These are phyloP conservation scores for Leptatherina wallacei DNA, from an alignment of 2,797 vertebrate species.

Conservation along the genomic window DNA sequence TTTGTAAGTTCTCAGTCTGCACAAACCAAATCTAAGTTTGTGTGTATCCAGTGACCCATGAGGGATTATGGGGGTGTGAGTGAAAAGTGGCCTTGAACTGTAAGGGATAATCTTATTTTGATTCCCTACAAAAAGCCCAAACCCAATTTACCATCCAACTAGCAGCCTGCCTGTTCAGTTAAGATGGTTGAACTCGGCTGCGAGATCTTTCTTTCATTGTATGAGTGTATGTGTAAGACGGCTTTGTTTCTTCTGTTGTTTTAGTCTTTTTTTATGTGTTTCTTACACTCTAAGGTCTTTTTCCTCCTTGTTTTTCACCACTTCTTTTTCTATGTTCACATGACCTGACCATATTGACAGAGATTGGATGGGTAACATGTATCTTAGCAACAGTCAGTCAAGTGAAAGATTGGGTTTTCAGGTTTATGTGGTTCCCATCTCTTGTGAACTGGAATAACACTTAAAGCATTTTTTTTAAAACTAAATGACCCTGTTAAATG, in stretches of 20 bases:
- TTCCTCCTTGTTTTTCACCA: slow-evolving; percentile 30
- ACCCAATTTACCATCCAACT: slow-evolving; percentile 65
- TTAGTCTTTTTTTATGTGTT: slow-evolving; percentile 16
- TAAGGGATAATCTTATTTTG: slow-evolving; percentile 81
- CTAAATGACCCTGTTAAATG: background rate
- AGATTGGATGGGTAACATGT: slow-evolving; percentile 26
- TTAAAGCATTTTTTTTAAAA: background rate
- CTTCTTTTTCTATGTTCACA: slow-evolving; percentile 32
- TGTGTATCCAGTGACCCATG: slow-evolving; percentile 76
- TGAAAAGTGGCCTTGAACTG: slow-evolving; percentile 81
- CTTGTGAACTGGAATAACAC: background rate
- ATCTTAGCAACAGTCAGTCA: slow-evolving; percentile 49
- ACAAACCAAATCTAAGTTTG: slow-evolving; percentile 57
- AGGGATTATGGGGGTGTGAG: slow-evolving; percentile 74
- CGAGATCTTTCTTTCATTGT: slow-evolving; percentile 26
- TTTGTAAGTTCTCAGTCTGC: slow-evolving; percentile 31
- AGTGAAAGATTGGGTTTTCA: slow-evolving; percentile 19
- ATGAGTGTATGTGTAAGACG: slow-evolving; percentile 5
- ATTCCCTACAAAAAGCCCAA: slow-evolving; percentile 63
- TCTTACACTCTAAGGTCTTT: slow-evolving; percentile 21
- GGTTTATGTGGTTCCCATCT: background rate
- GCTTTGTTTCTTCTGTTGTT: slow-evolving; percentile 28
- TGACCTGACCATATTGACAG: slow-evolving; percentile 41
- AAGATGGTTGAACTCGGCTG: slow-evolving; percentile 37
- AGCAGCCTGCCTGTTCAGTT: slow-evolving; percentile 46